Conservation (phyloP, 2,113 vertebrate genomes). For the Periophthalmus modestus region DNA sequence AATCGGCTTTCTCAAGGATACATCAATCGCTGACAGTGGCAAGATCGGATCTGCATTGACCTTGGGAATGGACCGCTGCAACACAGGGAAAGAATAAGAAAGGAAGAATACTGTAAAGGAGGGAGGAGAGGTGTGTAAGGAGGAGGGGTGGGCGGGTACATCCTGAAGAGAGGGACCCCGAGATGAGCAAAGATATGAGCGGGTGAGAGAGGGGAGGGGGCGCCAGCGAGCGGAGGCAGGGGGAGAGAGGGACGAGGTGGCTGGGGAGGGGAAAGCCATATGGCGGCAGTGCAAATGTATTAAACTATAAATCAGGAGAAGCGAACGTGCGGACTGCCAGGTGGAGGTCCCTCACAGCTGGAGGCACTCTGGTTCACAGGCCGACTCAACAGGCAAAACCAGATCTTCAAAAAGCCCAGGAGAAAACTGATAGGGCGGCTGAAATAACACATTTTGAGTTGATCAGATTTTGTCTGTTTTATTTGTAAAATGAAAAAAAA, state of each 20-base stretch:
- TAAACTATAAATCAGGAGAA: conserved; percentile 75
- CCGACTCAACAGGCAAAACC: conserved; percentile 17
- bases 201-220: conserved; percentile 25
- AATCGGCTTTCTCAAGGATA: conserved; percentile 59
- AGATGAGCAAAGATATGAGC: conserved; percentile 69
- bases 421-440: not conserved
- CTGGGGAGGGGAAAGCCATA: conserved; percentile 64
- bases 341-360: conserved; percentile 54
- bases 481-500: not conserved
- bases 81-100: conserved; percentile 22
- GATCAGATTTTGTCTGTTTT: not conserved
- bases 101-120: conserved; percentile 19
- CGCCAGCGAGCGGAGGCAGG: conserved; percentile 41
- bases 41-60: conserved; percentile 82
- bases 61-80: conserved; percentile 79
- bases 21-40: conserved; percentile 83
- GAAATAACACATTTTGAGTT: not conserved
- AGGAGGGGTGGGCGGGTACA: conserved; percentile 37
- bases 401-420: conserved; percentile 3
- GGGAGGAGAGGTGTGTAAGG: conserved; percentile 8
- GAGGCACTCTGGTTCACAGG: conserved; percentile 23
- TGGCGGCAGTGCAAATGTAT: conserved; percentile 78
- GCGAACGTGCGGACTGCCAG: conserved; percentile 64
- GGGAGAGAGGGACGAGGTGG: conserved; percentile 7
- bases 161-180: conserved; percentile 61